These are phyloP conservation scores for Gymnocephalus cernua DNA, from an alignment of 2,113 vertebrate species.

Conservation along the genomic window DNA sequence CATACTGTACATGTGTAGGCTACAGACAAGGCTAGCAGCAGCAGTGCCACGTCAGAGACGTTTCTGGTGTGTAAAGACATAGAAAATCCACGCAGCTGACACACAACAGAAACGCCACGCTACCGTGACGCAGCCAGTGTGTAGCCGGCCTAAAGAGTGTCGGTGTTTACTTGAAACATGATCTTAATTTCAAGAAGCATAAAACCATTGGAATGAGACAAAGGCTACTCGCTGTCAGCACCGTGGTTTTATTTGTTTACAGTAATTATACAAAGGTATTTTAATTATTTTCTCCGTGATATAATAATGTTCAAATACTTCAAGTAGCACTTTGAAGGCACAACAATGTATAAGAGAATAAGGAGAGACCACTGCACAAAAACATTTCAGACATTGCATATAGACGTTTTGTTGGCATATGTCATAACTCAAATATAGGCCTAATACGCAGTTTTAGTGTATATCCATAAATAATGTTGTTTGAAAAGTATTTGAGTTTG, in stretches of 20 bases:
- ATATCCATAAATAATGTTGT: slow-evolving; percentile 10
- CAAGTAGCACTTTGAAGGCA: background rate
- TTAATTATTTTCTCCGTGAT: background rate
- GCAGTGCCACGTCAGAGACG: no score
- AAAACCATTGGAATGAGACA: slow-evolving; percentile 25
- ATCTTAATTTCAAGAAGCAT: slow-evolving; percentile 23
- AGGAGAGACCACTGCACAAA: background rate
- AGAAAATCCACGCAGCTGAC: no score
- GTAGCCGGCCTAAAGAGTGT: no score
- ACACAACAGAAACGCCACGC: no score
- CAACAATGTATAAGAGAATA: background rate
- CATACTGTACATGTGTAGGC: no score
- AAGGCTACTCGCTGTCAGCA: slow-evolving; percentile 3
- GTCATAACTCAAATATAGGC: background rate
- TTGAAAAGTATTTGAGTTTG: background rate
- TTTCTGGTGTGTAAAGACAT: no score
- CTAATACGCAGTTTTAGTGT: background rate
- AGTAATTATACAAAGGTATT: slow-evolving; percentile 1
- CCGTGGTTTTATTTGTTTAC: slow-evolving; percentile 15
- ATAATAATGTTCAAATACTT: slow-evolving; percentile 21
- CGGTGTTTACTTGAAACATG: slow-evolving; percentile 43
- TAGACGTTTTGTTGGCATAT: slow-evolving; percentile 6
- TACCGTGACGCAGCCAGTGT: no score
- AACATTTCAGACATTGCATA: background rate
- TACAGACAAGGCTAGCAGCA: no score